Percentiles rank a stretch among this genome's conserved stretches.
These are phyloP conservation scores for Drosophila carrolli DNA, from an alignment of 1,140 invertebrate genomes.

Conservation along the genomic window DNA sequence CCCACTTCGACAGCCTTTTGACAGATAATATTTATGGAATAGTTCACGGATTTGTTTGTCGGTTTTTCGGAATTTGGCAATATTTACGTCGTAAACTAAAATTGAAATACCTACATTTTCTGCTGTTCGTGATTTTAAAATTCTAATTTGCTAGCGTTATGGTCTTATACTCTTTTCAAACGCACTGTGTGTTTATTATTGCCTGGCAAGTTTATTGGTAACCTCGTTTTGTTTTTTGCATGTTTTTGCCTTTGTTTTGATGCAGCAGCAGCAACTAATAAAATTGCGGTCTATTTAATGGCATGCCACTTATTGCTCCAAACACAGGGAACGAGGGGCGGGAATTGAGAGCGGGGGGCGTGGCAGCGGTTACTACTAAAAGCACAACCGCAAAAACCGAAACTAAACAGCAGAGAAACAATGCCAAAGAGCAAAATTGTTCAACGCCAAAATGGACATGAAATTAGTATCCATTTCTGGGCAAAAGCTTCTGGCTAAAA, in stretches of 20 bases:
- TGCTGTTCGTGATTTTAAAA: neutral
- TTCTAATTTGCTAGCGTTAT: neutral
- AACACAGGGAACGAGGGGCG: constrained; percentile 5
- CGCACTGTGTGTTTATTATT: constrained; percentile 1
- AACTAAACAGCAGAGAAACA: constrained; percentile 45
- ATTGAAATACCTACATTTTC: neutral
- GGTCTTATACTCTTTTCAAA: constrained; percentile 6
- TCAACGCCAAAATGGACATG: constrained; percentile 41
- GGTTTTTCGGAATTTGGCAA: neutral
- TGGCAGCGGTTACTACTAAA: constrained; percentile 25
- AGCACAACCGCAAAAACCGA: constrained; percentile 44
- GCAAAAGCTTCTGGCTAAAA: constrained; percentile 13
- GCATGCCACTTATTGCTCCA: constrained; percentile 67
- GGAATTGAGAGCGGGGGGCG: neutral
- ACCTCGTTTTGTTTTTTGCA: constrained; percentile 20
- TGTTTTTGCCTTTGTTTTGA: constrained; percentile 10
- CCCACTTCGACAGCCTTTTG: constrained; percentile 7
- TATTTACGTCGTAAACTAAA: neutral
- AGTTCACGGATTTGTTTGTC: neutral
- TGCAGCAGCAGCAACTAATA: constrained; percentile 47
- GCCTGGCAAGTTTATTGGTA: constrained; percentile 19
- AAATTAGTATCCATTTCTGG: constrained; percentile 52
- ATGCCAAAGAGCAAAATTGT: constrained; percentile 24
- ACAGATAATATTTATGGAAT: constrained; percentile 5
- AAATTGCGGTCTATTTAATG: constrained; percentile 69